A percentile compares a stretch with the other conserved stretches of the same genome.
Conservation (phyloP, 2,888 invertebrate genomes). For the Epinotia demarniana region DNA sequence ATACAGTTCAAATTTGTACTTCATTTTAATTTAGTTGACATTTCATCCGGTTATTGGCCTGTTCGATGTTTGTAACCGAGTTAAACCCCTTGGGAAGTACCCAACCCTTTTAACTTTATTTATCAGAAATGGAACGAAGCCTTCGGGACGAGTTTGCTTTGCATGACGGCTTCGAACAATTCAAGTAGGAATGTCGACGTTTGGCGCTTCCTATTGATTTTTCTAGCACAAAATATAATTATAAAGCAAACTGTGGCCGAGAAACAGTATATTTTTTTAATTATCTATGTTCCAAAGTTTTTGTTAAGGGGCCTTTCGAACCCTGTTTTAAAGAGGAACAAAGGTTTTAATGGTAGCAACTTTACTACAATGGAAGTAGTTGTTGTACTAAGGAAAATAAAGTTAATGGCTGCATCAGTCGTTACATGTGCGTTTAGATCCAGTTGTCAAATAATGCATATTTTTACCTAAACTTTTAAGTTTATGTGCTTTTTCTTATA, state of each 20-base stretch:
- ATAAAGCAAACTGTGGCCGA: neutral
- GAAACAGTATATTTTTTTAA: constrained; percentile 11
- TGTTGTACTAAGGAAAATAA: too few species aligned
- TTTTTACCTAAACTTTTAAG: too few species aligned
- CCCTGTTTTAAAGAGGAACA: too few species aligned
- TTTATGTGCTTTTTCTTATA: too few species aligned
- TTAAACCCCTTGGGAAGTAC: constrained; percentile 56
- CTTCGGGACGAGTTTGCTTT: constrained; percentile 64
- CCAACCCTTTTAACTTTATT: constrained; percentile 75
- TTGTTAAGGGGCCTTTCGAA: too few species aligned
- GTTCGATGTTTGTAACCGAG: constrained; percentile 56
- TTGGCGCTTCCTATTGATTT: constrained; percentile 42
- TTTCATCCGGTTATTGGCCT: constrained; percentile 49
- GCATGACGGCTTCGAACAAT: constrained; percentile 61
- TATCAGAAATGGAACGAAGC: constrained; percentile 72
- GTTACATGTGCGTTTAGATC: too few species aligned
- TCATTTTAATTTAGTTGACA: constrained; percentile 46
- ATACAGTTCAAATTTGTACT: neutral
- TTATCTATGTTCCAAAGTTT: neutral
- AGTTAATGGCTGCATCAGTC: too few species aligned
- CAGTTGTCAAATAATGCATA: too few species aligned
- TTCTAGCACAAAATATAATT: constrained; percentile 3
- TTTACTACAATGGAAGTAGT: too few species aligned
- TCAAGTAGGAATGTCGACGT: constrained; percentile 44
- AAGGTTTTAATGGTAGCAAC: too few species aligned